Base-by-base conservation (phyloP, 2,113 vertebrate species). In the Arothron firmamentum region DNA sequence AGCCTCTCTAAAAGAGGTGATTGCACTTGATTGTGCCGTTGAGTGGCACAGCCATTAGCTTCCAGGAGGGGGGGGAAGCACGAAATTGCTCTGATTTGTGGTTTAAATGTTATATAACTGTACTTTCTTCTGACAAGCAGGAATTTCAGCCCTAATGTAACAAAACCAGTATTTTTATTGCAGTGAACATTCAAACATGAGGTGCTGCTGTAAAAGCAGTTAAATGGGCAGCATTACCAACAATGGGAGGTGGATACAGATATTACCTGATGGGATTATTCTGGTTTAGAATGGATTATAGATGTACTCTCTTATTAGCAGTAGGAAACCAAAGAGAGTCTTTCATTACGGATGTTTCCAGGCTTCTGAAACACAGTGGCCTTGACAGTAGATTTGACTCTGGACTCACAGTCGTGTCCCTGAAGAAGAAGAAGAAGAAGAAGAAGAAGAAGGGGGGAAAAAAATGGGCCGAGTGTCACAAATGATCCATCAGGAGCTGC, bases 401-500 rank as follows among this genome's bases (percentile, higher is more conserved):
- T 15, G 43, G 18, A 58, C 42, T 65, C 55, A 16, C 65, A 50
- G 58, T 57, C 42, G 18, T 58, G 17, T 54, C 23, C 49, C 34
- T 38, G 34, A 38, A 38, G 34, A 38, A 70, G 45, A 7, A 28
- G 6, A 5, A 28, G 25, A 28, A 28, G 34, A 38, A 38, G 34
- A 38, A 70, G 45, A 7, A 28, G 6, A 5, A 28, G 25, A 28
- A 28, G 17, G 38, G 28, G 34, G 17, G 46, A 21, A 18, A 58
- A 38, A 43, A 41, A 58, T 20, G 21, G 21, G 42, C 11, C 2
- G 34, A 21, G 23, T 65, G 50, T 75, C 67, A 70, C 14, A 60
- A 43, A 55, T 48, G 19, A 70, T 71, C 55, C 52, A 69, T 69
- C 72, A 61, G 12, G 59, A 52, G 49, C 45, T 34, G 41, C 48